Base-by-base conservation (phyloP, 2,113 vertebrate species). In the Scalopus aquaticus region DNA sequence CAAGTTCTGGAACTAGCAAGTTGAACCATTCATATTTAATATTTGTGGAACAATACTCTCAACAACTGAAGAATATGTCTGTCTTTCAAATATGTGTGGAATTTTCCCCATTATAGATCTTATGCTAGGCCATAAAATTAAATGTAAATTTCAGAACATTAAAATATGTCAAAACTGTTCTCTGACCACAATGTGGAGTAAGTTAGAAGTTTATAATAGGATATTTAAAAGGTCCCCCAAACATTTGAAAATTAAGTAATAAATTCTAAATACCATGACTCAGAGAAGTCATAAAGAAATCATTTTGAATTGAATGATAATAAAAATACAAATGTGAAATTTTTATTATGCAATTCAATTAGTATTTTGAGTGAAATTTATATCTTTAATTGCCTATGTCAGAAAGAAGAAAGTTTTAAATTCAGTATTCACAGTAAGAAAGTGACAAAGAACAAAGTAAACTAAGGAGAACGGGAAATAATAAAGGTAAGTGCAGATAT, bases 221-320 rank as follows among this genome's bases (percentile, higher is more conserved):
- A 56, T 80, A 85, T 35, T 70, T 84, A 20, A 35, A 73, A 77
- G 76, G 39, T 65, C n/a, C 39, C 22, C 26, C 24, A 83, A 90
- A 42, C 74, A 44, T 90, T 44, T 54, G 6, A 19, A 90, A 94
- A 69, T 88, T 88, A 88, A 56, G 32, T 60, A 69, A 84, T 10
- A n/a, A 77, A 9, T 90, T 85, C 35, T 62, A 80, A 85, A 37
- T 80, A 86, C 30, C 22, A 26, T 26, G 39, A 17, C 35, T 85
- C 30, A 90, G 30, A 82, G 39, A 73, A 84, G 42, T 72, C 54
- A 37, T 56, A 65, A 72, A 85, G 39, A 78, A 85, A 62, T 85
- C 35, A 72, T 70, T 94, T 84, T 87, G 73, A 91, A 46, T 65
- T 74, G 44, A 73, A n/a, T 19, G 65, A 78, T 64, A 74, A 79